These are phyloP conservation scores for Beroe forskalii DNA, from an alignment of 37 sponge, comb jelly and placozoan genomes.

Conservation along the genomic window DNA sequence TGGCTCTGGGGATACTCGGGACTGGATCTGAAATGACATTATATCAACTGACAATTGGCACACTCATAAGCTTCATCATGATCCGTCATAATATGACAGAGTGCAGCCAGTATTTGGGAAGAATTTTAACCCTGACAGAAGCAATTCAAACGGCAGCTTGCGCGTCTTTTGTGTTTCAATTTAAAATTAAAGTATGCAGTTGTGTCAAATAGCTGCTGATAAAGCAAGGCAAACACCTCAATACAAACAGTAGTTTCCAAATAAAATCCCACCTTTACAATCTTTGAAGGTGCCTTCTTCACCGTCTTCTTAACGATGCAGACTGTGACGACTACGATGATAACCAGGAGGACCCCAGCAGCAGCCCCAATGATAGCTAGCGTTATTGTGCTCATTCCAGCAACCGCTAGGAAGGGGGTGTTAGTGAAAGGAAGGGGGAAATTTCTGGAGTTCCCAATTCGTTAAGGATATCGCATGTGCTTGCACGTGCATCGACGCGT, in stretches of 20 bases:
- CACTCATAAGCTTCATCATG: too few species aligned
- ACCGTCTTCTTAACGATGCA: constrained; percentile 38
- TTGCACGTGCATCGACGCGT: too few species aligned
- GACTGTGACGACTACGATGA: constrained; percentile 14
- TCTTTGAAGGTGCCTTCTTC: not conserved
- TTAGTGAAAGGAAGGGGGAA: too few species aligned
- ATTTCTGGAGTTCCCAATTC: too few species aligned
- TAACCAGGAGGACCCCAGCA: not conserved
- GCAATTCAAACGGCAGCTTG: too few species aligned
- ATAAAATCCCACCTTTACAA: not conserved
- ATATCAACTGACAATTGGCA: not conserved
- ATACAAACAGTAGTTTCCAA: too few species aligned
- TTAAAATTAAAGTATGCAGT: not conserved
- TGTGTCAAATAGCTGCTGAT: not conserved
- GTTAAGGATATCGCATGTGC: too few species aligned
- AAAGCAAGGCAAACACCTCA: too few species aligned
- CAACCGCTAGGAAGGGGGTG: not conserved
- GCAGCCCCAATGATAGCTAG: not conserved
- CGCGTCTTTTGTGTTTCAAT: too few species aligned
- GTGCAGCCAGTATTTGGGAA: too few species aligned
- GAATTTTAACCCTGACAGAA: too few species aligned
- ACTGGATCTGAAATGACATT: not conserved
- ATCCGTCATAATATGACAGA: too few species aligned
- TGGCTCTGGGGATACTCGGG: not conserved
- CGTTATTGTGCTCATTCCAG: constrained; percentile 31